phyloP scores from a whole-genome alignment of 2,797 vertebrate genomes.

The Danio kyathit region DNA sequence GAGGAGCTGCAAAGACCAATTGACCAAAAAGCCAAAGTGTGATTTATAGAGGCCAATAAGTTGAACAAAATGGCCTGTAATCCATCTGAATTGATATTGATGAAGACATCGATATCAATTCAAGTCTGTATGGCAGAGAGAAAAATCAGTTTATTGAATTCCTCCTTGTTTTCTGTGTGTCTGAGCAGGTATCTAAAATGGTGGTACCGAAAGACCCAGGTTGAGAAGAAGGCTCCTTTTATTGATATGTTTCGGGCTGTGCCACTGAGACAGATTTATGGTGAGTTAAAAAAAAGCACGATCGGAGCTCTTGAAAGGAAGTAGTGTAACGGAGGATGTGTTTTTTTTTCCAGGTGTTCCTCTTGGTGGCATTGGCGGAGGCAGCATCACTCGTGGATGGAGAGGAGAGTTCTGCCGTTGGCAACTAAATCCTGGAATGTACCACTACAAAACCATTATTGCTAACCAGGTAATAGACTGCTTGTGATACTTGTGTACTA shows the following conservation, averaged over 20 bases:
- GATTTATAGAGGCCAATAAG: not conserved
- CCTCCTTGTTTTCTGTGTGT: conserved; percentile 43
- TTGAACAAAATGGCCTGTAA: not conserved
- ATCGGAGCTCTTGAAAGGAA: not conserved
- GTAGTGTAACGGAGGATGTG: not conserved
- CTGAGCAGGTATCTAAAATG: conserved; percentile 87
- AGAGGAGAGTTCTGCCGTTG: conserved; percentile 95
- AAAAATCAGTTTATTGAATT: not conserved
- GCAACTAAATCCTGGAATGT: conserved; percentile 96
- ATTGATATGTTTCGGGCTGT: conserved; percentile 89
- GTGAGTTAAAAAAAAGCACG: conserved; percentile 71
- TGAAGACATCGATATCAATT: not conserved
- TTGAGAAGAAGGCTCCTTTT: conserved; percentile 94
- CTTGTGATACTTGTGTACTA: not conserved
- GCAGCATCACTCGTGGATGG: conserved; percentile 95
- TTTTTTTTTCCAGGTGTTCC: conserved; percentile 84
- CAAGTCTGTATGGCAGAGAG: not conserved
- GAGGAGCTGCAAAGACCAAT: not conserved
- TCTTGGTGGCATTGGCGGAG: conserved; percentile 93
- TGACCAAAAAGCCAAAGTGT: not conserved
- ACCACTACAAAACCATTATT: conserved; percentile 88
- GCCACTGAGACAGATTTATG: conserved; percentile 93
- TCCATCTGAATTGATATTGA: too few species aligned
- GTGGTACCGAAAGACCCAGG: conserved; percentile 93
- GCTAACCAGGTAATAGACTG: conserved; percentile 86